Percentiles rank a stretch among this genome's conserved stretches.
These are phyloP conservation scores for Anagyrus pseudococci DNA, from an alignment of 2,888 invertebrate species.

Conservation along the genomic window DNA sequence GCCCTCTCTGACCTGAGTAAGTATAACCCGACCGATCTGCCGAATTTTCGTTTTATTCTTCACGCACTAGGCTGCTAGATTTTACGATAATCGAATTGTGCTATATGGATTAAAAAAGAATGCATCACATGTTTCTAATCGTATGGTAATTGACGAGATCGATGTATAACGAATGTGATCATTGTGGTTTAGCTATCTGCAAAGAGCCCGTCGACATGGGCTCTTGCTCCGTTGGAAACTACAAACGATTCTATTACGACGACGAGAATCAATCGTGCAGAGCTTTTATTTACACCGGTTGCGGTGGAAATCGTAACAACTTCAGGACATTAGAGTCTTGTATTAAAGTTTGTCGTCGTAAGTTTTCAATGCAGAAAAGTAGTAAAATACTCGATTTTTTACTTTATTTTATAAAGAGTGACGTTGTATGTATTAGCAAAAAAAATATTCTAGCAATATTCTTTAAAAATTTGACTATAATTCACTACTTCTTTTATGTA, in stretches of 20 bases:
- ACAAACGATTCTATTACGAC: constrained; percentile 78
- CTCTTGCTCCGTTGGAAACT: constrained; percentile 64
- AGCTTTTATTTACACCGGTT: constrained; percentile 85
- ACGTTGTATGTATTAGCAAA: constrained; percentile 15
- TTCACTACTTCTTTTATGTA: no score
- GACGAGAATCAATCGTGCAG: constrained; percentile 73
- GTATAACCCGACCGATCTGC: constrained; percentile 22
- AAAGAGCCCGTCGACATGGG: constrained; percentile 70
- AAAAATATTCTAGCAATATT: no score
- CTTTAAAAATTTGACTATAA: no score
- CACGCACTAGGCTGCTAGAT: no score
- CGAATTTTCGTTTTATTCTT: no score
- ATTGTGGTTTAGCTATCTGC: constrained; percentile 68
- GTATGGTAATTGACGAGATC: background rate
- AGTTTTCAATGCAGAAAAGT: no score
- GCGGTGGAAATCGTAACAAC: constrained; percentile 86
- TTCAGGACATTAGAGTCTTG: constrained; percentile 79
- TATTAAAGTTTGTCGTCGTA: constrained; percentile 67
- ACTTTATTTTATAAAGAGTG: constrained; percentile 8
- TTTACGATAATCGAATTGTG: no score
- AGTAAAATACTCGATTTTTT: constrained; percentile 8
- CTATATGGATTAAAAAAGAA: no score
- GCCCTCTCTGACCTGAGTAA: constrained; percentile 56
- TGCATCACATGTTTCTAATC: no score
- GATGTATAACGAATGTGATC: constrained; percentile 5